These are phyloP conservation scores for Chiridota heheva DNA, from an alignment of 35 echinoderm and acorn worm genomes.

Conservation along the genomic window DNA sequence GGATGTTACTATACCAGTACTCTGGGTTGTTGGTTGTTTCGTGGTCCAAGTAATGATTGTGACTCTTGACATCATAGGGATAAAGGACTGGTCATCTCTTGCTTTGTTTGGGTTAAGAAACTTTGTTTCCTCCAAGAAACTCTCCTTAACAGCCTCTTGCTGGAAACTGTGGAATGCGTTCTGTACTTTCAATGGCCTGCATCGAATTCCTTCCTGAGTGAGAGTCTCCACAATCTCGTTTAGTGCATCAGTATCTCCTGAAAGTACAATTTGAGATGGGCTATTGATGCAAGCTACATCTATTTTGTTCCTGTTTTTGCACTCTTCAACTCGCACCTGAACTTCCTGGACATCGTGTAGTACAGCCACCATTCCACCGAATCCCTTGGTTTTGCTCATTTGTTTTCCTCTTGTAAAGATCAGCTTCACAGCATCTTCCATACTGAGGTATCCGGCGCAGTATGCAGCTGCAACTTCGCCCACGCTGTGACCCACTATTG, in stretches of 20 bases:
- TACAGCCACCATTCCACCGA: constrained; percentile 57
- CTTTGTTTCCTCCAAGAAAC: constrained; percentile 13
- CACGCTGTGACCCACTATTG: constrained; percentile 63
- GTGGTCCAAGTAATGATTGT: constrained; percentile 17
- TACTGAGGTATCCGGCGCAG: constrained; percentile 32
- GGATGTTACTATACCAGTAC: constrained; percentile 65
- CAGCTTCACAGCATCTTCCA: constrained; percentile 39
- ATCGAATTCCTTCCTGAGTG: constrained; percentile 32
- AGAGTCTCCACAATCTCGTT: constrained; percentile 21
- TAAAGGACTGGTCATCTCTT: neutral
- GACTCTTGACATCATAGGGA: constrained; percentile 67
- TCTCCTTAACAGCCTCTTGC: constrained; percentile 57
- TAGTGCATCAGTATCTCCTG: constrained; percentile 34
- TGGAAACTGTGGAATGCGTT: constrained; percentile 88
- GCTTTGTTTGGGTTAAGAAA: neutral
- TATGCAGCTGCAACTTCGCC: constrained; percentile 71
- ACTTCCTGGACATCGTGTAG: constrained; percentile 40
- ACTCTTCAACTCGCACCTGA: neutral
- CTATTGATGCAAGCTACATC: constrained; percentile 62
- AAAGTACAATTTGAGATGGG: constrained; percentile 68
- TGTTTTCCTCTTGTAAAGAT: constrained; percentile 48
- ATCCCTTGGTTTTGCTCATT: constrained; percentile 41
- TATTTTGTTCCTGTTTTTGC: neutral
- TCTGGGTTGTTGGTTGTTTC: neutral
- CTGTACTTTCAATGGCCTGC: constrained; percentile 57